Evolutionary conservation across 30 jellyfish, hydroid and myxozoan species (phyloP).

Genomic region (Aurelia aurita): DNA sequence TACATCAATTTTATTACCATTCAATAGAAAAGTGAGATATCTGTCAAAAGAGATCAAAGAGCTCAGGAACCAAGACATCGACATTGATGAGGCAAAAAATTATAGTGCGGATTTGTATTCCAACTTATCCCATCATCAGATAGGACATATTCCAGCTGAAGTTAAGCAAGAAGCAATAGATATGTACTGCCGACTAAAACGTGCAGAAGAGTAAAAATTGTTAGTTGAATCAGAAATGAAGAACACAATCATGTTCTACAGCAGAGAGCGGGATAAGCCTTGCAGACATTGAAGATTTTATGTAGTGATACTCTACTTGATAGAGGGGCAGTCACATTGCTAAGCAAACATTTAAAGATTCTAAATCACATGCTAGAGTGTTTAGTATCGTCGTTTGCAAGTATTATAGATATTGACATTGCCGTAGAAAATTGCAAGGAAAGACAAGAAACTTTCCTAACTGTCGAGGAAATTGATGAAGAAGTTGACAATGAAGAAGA

Average conservation of each 20-base stretch:
- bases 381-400: neutral
- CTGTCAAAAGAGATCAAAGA: neutral
- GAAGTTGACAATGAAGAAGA: neutral
- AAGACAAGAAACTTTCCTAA: neutral
- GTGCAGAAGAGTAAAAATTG: neutral
- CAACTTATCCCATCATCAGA: neutral
- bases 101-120: neutral
- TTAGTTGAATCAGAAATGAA: neutral
- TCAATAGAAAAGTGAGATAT: neutral
- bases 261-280: neutral
- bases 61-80: neutral
- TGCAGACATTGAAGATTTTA: neutral
- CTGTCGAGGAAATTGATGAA: neutral
- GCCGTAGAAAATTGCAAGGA: neutral
- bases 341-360: neutral
- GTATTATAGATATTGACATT: neutral
- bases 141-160: neutral
- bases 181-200: neutral
- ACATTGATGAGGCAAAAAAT: neutral
- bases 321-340: neutral
- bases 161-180: neutral
- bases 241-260: neutral
- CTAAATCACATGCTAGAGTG: neutral
- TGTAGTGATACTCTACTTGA: neutral
- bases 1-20: neutral